Evolutionary conservation across 2,797 vertebrate species (phyloP), one percentile per base, ranked within the genome.

Genomic region (Dallia pectoralis): DNA sequence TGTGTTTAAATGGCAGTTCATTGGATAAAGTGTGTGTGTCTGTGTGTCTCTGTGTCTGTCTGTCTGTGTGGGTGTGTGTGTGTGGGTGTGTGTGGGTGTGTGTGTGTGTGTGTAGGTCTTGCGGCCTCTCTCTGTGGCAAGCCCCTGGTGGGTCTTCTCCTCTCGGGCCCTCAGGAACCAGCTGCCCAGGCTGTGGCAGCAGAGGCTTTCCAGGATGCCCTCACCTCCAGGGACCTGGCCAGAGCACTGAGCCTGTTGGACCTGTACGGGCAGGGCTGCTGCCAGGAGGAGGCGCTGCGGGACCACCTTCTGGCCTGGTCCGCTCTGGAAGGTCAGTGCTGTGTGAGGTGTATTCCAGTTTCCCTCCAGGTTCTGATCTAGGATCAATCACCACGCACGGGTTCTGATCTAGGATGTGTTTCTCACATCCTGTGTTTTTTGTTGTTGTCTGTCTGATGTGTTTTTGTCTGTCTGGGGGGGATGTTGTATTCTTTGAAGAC

Each of bases 241-340:
- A 91, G 91, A 82, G 95, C 95, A 16, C 88, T 98, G 71, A 88
- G 86, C 18, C 71, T 99, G 80, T 87, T 95, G 72, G 94, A 96
- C 76, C 88, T 95, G 15, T 99, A 96, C 0, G 92, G 91, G 48
- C 90, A 81, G 59, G 90, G 93, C 30, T n/a, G 82, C 79, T 87
- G 91, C 11, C 92, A 95, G 80, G 73, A 95, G 86, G 84, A 79
- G 87, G 84, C 0, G 19, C 85, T 98, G 2, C 90, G 82, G 81
- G 97, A 99, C 92, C 87, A 86, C 1, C 79, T 99, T 61, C 93
- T 99, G 8, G 95, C 95, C 79, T 97, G 94, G 69, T 95, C 95
- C 0, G 82, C 93, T 4, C 90, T 95, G 49, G 92, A 94, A 83
- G 96, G 97, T 99, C 77, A 91, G 89, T 11, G 8, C 51, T 53